phyloP scores from a whole-genome alignment of 1,140 invertebrate species.

The Cataglyphis hispanica region DNA sequence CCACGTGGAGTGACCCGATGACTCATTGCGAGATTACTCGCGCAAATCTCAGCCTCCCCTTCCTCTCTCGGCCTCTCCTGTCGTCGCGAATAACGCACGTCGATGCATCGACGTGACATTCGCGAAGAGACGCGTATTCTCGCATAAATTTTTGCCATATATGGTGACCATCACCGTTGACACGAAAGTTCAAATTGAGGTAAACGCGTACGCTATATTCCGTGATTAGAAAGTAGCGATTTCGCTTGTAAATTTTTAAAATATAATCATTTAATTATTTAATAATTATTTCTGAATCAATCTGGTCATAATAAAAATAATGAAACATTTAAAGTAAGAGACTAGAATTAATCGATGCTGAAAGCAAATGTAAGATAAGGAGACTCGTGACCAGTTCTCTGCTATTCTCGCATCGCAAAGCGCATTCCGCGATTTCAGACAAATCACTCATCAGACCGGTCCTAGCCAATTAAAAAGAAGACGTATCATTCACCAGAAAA shows the following conservation, averaged over 20 bases:
- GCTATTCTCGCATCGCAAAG: constrained; percentile 11
- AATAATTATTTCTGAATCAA: not conserved
- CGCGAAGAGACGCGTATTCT: not conserved
- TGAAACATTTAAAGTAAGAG: not conserved
- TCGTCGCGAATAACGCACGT: constrained; percentile 47
- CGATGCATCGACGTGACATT: constrained; percentile 8
- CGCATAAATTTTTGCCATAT: constrained; percentile 4
- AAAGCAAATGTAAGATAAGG: not conserved
- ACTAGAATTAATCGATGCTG: constrained; percentile 1
- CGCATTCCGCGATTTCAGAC: constrained; percentile 12
- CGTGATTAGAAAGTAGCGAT: not conserved
- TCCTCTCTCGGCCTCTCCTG: not conserved
- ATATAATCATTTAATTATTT: no score
- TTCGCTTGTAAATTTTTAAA: not conserved
- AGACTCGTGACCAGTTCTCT: no score
- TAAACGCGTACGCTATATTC: not conserved
- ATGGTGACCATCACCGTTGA: not conserved
- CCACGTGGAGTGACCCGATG: constrained; percentile 63
- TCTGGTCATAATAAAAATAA: not conserved
- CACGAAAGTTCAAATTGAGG: not conserved
- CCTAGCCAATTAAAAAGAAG: constrained; percentile 52
- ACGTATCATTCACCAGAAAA: constrained; percentile 43
- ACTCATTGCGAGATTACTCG: constrained; percentile 69
- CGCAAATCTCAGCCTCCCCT: constrained; percentile 33
- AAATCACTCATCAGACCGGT: constrained; percentile 36